Conservation (phyloP, 2,797 vertebrate genomes). For the Crax fasciolata region DNA sequence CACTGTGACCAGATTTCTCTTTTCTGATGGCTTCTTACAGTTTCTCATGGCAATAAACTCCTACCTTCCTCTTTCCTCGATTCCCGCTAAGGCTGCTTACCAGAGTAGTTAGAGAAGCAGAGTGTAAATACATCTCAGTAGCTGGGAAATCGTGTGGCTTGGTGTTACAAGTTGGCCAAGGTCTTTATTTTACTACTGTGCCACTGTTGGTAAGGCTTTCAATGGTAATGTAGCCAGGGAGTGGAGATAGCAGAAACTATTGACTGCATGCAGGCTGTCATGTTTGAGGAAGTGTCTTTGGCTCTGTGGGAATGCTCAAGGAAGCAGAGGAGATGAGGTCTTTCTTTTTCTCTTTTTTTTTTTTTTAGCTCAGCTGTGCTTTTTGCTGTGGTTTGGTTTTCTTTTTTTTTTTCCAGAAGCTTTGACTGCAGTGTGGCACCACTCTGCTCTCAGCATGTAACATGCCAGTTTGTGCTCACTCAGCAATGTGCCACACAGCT, state of each 20-base stretch:
- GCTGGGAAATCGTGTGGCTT: background rate
- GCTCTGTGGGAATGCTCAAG: background rate
- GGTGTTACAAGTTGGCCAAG: background rate
- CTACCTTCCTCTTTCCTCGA: background rate
- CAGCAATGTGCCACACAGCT: background rate
- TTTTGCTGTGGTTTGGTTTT: background rate
- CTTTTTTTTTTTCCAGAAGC: background rate
- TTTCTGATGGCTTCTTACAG: background rate
- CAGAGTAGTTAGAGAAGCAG: background rate
- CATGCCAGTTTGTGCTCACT: background rate
- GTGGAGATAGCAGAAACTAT: background rate
- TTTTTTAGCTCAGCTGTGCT: background rate
- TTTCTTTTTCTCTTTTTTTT: background rate
- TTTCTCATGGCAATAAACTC: conserved; percentile 25
- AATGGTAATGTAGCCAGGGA: background rate
- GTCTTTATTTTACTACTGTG: background rate
- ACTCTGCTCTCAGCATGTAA: background rate
- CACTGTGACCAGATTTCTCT: background rate
- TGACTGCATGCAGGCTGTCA: background rate
- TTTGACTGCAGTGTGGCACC: background rate
- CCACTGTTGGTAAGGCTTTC: background rate
- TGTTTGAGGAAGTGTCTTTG: background rate
- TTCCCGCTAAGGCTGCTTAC: background rate
- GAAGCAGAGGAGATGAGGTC: background rate
- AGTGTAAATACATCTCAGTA: background rate